phyloP scores from a whole-genome alignment of 2,113 vertebrate genomes.

The Nothocercus nigrocapillus region DNA sequence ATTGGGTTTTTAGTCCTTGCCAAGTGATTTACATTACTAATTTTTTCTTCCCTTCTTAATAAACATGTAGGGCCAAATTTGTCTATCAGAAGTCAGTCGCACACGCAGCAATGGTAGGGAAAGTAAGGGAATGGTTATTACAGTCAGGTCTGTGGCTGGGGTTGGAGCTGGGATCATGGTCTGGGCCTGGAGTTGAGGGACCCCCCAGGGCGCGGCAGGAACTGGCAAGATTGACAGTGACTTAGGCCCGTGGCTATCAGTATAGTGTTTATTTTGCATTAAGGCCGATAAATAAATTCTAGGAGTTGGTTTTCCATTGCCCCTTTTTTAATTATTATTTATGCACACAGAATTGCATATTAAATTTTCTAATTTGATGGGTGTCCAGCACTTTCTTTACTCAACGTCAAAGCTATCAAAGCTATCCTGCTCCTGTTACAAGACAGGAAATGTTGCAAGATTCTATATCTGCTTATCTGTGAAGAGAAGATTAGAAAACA shows the following conservation, averaged over 20 bases:
- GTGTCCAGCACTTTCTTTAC: neutral
- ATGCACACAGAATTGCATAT: neutral
- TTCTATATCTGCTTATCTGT: neutral
- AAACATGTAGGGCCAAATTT: neutral
- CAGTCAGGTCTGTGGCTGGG: neutral
- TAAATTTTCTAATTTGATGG: neutral
- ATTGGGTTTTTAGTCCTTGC: neutral
- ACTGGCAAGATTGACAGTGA: neutral
- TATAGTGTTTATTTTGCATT: neutral
- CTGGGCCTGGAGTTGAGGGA: no score
- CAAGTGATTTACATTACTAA: neutral
- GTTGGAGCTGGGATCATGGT: no score
- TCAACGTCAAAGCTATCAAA: neutral
- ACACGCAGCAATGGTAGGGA: neutral
- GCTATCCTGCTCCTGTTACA: neutral
- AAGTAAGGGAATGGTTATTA: neutral
- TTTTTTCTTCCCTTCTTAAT: neutral
- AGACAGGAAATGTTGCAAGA: neutral
- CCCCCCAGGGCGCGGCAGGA: neutral
- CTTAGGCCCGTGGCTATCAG: neutral
- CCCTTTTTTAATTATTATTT: neutral
- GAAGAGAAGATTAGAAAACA: neutral
- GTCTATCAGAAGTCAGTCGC: neutral
- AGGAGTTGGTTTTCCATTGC: neutral
- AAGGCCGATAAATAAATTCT: neutral